Conservation (phyloP, 1,140 invertebrate genomes). For the Drosophila busckii region DNA sequence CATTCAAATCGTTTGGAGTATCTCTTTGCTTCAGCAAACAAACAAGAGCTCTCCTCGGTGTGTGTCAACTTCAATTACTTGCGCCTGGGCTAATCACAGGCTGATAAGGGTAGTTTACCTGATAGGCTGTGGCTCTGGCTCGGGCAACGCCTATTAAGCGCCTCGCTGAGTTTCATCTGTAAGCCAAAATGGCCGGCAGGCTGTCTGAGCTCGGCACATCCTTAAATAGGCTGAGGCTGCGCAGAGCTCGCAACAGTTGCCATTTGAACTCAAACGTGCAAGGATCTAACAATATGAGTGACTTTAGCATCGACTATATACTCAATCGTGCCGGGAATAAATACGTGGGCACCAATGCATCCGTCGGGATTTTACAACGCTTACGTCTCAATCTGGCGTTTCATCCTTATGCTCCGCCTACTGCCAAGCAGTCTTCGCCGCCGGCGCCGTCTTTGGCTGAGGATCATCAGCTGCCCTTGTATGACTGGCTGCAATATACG, state of each 20-base stretch:
- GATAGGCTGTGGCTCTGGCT: slow-evolving; percentile 11
- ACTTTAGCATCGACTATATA: slow-evolving; percentile 81
- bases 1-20: too few species aligned
- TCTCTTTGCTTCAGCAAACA: too few species aligned
- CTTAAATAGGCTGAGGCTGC: slow-evolving; percentile 54
- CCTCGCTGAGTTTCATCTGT: slow-evolving; percentile 44
- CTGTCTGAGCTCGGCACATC: slow-evolving; percentile 7
- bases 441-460: neutral
- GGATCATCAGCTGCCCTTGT: slow-evolving; percentile 57
- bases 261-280: slow-evolving; percentile 15
- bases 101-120: slow-evolving; percentile 59
- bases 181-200: slow-evolving; percentile 48
- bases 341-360: slow-evolving; percentile 65
- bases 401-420: slow-evolving; percentile 46
- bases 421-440: slow-evolving; percentile 21
- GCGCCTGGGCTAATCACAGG: slow-evolving; percentile 41
- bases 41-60: too few species aligned
- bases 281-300: slow-evolving; percentile 60
- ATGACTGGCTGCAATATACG: slow-evolving; percentile 86
- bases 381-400: slow-evolving; percentile 27
- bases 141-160: slow-evolving; percentile 70
- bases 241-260: slow-evolving; percentile 48
- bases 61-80: slow-evolving; percentile 50
- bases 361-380: slow-evolving; percentile 44
- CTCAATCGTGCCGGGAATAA: slow-evolving; percentile 79